Evolutionary conservation across 2,113 vertebrate genomes (phyloP), one percentile per base, ranked within the genome.

Genomic region (Caloenas nicobarica): DNA sequence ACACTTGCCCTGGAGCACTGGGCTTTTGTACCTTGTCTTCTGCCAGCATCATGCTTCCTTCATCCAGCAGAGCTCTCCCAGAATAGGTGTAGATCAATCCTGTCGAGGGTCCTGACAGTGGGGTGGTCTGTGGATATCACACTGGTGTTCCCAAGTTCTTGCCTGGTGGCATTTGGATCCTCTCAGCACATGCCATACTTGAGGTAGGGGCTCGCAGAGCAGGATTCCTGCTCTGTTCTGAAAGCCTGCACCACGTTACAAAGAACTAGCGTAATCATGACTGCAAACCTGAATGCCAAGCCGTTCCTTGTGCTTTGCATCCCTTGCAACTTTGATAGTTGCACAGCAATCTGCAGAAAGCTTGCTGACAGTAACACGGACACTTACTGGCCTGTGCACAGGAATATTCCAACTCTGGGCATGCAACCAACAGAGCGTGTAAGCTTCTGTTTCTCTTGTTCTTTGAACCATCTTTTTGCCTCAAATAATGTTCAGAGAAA

Each of bases 391-490:
- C 33, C 70, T 76, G 34, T 33, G 26, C 66, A 42, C 12, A 33
- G 66, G n/a, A 80, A 64, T 72, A 71, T 36, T n/a, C 33, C 48
- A 65, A 8, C 38, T 70, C 84, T 61, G 76, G 70, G 88, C 62
- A n/a, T 34, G 50, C 70, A 88, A 91, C 48, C 70, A 91, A 38
- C 66, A 87, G 16, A 50, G 29, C 40, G 58, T 19, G n/a, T 48
- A 80, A 72, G 70, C 50, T 96, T 82, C 54, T 76, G 66, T 89
- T 79, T 78, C 70, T 65, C 18, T 83, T 73, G 42, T 90, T 80
- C 72, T 79, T 85, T 82, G 69, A 94, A 51, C 9, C 34, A 14
- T 50, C 73, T 83, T 70, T 84, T 81, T 76, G 48, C 58, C 82
- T 93, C 62, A 82, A 69, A 85, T 76, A 65, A 71, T 69, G 72